Base-by-base conservation (phyloP, 2,113 vertebrate species). In the Paedocypris sp. region DNA sequence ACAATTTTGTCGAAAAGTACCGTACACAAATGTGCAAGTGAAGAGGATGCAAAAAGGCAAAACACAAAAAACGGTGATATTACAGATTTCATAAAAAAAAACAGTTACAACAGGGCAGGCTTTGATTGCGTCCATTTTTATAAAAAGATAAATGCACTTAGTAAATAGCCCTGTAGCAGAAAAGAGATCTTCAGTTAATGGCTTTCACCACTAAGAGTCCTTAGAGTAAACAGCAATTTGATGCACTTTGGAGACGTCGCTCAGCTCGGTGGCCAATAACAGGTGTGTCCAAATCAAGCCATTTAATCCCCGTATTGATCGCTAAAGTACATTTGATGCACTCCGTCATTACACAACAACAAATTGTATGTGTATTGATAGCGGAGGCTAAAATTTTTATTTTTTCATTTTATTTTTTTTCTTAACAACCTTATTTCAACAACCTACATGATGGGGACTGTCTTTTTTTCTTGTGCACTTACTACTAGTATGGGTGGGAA, bases 371-470 rank as follows among this genome's bases (percentile, higher is more conserved):
- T 52, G 12, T 33, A 61, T 58, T 47, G 49, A 65, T 60, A 69
- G 61, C 56, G 67, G 62, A 60, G 61, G 65, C 64, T 69, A 69
- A 65, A 54, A 69, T 65, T 52, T 69, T 69, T 69, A 53, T 65
- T 65, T n/a, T n/a, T n/a, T n/a, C n/a, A n/a, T n/a, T n/a, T n/a
- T n/a, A n/a, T n/a, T n/a, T n/a, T n/a, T n/a, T n/a, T n/a, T n/a
- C n/a, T n/a, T n/a, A n/a, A n/a, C n/a, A n/a, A n/a, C n/a, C n/a
- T n/a, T n/a, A n/a, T n/a, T n/a, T n/a, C n/a, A n/a, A n/a, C n/a
- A n/a, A n/a, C n/a, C n/a, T n/a, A n/a, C n/a, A n/a, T n/a, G n/a
- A n/a, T n/a, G n/a, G n/a, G n/a, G n/a, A n/a, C n/a, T n/a, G n/a
- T n/a, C n/a, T n/a, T n/a, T n/a, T n/a, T n/a, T n/a, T n/a, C n/a